Conservation (phyloP, 2,797 vertebrate genomes). For the Nannoperca australis region DNA sequence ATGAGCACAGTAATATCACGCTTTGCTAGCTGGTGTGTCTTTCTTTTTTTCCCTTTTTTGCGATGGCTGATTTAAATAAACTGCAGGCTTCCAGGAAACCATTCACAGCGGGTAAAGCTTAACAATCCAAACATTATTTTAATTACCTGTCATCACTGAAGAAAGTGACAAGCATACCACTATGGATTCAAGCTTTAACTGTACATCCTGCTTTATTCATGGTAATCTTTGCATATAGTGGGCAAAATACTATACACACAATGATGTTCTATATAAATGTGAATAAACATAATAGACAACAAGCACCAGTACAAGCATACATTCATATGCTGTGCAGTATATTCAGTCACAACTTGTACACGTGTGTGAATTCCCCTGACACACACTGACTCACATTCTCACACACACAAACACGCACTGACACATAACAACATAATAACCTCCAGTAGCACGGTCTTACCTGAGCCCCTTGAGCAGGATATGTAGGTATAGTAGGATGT, state of each 20-base stretch:
- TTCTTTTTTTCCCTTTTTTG: neutral
- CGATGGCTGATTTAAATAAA: slow-evolving; percentile 15
- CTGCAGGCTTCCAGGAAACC: slow-evolving; percentile 9
- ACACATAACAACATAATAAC: slow-evolving; percentile 5
- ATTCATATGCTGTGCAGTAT: neutral
- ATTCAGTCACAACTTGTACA: slow-evolving; percentile 19
- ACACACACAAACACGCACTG: neutral
- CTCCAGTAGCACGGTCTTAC: slow-evolving; percentile 13
- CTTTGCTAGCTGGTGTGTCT: slow-evolving; percentile 10
- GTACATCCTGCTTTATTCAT: slow-evolving; percentile 6
- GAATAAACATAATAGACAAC: slow-evolving; percentile 18
- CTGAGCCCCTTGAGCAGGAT: slow-evolving; percentile 35
- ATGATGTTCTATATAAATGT: slow-evolving; percentile 6
- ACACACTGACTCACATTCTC: neutral
- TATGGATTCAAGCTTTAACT: slow-evolving; percentile 23
- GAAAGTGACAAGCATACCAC: slow-evolving; percentile 28
- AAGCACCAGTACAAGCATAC: neutral
- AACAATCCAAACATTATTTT: slow-evolving; percentile 44
- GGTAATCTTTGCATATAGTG: neutral
- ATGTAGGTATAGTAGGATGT: slow-evolving; percentile 5
- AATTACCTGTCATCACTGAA: slow-evolving; percentile 28
- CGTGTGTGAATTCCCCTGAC: slow-evolving; percentile 22
- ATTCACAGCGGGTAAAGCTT: slow-evolving; percentile 9
- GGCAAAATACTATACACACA: neutral
- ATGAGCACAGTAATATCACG: slow-evolving; percentile 15